Evolutionary conservation across 2,888 invertebrate species (phyloP).

Genomic region (Diarsia dahlii): DNA sequence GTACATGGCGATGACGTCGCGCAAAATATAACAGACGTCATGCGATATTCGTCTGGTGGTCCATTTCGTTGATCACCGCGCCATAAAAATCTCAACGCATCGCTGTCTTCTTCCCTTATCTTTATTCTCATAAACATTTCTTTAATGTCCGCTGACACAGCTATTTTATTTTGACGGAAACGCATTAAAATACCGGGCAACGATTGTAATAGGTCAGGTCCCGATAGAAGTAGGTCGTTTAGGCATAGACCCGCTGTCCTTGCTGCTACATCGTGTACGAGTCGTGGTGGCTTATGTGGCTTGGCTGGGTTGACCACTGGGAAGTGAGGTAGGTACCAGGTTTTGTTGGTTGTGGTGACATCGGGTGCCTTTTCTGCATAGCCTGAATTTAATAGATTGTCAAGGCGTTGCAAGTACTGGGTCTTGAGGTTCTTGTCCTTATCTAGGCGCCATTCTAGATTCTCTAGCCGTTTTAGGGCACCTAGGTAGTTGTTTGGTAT

Average conservation of each 20-base stretch:
- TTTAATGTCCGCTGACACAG: slow-evolving; percentile 1
- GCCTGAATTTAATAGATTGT: no score
- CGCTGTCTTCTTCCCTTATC: slow-evolving; percentile 16
- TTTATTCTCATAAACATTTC: slow-evolving; percentile 19
- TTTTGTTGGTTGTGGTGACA: no score
- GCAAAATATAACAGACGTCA: slow-evolving; percentile 2
- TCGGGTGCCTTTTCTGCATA: no score
- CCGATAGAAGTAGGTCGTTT: slow-evolving; percentile 10
- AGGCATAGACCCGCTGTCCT: slow-evolving; percentile 10
- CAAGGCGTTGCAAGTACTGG: no score
- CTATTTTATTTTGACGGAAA: slow-evolving; percentile 14
- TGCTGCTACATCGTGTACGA: slow-evolving; percentile 1
- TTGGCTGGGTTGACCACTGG: slow-evolving; percentile 12
- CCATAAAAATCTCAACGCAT: slow-evolving; percentile 9
- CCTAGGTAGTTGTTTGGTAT: no score
- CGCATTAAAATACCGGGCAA: slow-evolving; percentile 6
- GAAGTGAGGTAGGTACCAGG: slow-evolving; percentile 7
- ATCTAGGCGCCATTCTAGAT: no score
- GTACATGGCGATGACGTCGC: slow-evolving; percentile 10
- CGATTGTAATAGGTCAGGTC: slow-evolving; percentile 8
- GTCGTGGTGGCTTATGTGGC: slow-evolving; percentile 8
- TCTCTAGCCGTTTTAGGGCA: no score
- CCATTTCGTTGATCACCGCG: background rate
- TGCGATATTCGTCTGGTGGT: slow-evolving; percentile 5
- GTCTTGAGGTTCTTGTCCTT: no score